Base-by-base conservation (phyloP, 2,113 vertebrate genomes). In the Gymnarchus niloticus region DNA sequence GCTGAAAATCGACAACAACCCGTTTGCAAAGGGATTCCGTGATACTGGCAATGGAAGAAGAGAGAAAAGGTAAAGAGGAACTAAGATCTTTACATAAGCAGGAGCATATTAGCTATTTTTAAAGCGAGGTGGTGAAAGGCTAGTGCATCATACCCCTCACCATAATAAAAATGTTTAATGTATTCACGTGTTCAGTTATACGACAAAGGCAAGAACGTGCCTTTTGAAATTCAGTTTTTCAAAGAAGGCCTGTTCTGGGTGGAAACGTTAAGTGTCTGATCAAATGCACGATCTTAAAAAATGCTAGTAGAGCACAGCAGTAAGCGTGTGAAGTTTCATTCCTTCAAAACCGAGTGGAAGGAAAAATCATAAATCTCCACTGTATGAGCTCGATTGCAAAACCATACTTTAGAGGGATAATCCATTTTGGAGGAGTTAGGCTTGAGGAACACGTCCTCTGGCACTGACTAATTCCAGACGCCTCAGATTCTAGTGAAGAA, bases 1-100 rank as follows among this genome's bases (percentile, higher is more conserved):
- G 89, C 94, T 99, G 93, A 99, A 99, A 96, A 99, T 99, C 84
- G 98, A 99, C 93, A 97, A 99, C 92, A 99, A 99, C 87, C 98
- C 98, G 0, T 99, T 99, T 90, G 98, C 98, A 86, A 99, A 99
- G 95, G 98, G 98, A 88, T 99, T 99, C 91, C 96, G 98, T 86
- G 98, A 99, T 94, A 99, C 98, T 1, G 98, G 98, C 44, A 99
- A 99, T 93, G 98, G 98, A 77, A 95, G 98, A 88, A 93, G 98
- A 88, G 98, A 99, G 88, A 99, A 99, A 92, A 96, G 98, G 98
- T 99, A 92, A 96, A 94, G 28, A 4, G 76, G 76, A 10, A 49
- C 28, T 21, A 25, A 49, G 23, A 80, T 21, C 7, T 41, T 23
- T 8, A 80, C n/a, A 49, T 48, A 48, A n/a, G 23, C 23, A 80